A percentile compares a stretch with the other conserved stretches of the same genome.
Conservation (phyloP, 2,113 vertebrate species). For the Sinosuthora webbiana region DNA sequence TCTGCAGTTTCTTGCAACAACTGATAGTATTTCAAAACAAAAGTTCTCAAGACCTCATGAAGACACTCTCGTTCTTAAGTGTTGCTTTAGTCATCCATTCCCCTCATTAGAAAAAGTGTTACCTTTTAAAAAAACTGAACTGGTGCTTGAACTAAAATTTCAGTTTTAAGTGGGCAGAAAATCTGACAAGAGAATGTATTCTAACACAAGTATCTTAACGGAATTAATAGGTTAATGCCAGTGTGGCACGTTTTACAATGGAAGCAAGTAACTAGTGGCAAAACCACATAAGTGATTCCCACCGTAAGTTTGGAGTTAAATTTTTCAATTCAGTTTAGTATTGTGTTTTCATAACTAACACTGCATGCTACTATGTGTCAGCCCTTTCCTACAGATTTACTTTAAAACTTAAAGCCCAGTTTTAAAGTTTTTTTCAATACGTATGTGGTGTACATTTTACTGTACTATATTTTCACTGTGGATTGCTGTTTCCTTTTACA, state of each 20-base stretch:
- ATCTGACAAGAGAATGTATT: background rate
- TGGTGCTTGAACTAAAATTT: background rate
- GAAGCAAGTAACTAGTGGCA: background rate
- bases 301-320: background rate
- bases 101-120: background rate
- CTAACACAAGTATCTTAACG: background rate
- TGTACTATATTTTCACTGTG: background rate
- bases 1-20: conserved; percentile 21
- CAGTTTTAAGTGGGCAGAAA: background rate
- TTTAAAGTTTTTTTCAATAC: background rate
- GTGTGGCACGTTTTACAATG: background rate
- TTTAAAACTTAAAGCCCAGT: background rate
- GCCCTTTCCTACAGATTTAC: background rate
- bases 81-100: background rate
- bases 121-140: background rate
- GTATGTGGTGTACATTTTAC: background rate
- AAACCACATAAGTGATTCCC: background rate
- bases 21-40: conserved; percentile 63
- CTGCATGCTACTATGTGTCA: background rate
- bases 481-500: background rate
- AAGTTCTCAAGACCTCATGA: conserved; percentile 34
- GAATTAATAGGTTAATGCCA: background rate
- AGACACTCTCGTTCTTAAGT: background rate
- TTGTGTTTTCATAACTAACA: background rate
- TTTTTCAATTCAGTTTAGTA: background rate